phyloP scores from a whole-genome alignment of 1,140 invertebrate species.

The Glossosoma conforme region DNA sequence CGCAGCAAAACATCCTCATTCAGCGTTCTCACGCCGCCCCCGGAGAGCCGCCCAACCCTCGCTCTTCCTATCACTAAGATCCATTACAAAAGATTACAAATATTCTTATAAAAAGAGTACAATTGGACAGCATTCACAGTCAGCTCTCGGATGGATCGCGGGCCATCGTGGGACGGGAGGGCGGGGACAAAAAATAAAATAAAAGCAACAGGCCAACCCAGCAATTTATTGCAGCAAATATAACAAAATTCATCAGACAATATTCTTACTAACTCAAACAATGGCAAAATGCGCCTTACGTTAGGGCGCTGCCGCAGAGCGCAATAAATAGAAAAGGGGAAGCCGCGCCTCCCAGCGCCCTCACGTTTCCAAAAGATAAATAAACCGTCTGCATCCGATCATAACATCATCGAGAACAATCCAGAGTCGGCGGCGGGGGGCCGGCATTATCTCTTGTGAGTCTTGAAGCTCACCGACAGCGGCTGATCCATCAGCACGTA shows the following conservation, averaged over 20 bases:
- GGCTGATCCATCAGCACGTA: constrained; percentile 94
- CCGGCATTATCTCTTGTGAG: constrained; percentile 66
- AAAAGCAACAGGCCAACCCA: constrained; percentile 24
- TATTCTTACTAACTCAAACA: constrained; percentile 10
- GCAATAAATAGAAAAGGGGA: constrained; percentile 9
- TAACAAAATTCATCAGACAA: constrained; percentile 22
- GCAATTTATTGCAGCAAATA: constrained; percentile 28
- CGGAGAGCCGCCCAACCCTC: no score
- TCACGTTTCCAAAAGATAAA: constrained; percentile 8
- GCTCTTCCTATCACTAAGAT: no score
- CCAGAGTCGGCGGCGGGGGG: neutral
- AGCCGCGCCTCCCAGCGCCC: constrained; percentile 4
- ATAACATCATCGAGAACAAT: constrained; percentile 9
- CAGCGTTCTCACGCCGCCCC: no score
- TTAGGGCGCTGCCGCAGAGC: neutral
- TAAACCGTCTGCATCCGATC: constrained; percentile 16
- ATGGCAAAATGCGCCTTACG: constrained; percentile 11
- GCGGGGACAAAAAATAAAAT: constrained; percentile 14
- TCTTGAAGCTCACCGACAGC: constrained; percentile 98
- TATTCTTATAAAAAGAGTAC: no score
- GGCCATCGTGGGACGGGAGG: neutral
- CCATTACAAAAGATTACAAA: no score
- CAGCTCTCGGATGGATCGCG: no score
- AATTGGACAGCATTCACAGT: no score
- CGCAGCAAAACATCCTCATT: no score